Conservation (phyloP, 2,888 invertebrate genomes). For the Diadegma fenestrale region DNA sequence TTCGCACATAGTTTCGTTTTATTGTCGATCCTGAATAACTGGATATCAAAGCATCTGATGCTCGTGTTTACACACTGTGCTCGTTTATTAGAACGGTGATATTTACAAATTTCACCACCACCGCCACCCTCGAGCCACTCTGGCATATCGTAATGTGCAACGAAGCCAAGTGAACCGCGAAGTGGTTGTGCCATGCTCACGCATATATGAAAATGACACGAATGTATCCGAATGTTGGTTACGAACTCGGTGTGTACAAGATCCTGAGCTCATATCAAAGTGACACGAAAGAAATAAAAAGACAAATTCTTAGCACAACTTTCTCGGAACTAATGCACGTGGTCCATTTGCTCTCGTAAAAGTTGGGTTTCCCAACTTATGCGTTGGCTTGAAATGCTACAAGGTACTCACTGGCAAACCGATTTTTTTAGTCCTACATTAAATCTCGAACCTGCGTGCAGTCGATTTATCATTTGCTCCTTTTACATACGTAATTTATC, state of each 20-base stretch:
- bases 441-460: conserved; percentile 30
- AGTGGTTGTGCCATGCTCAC: conserved; percentile 5
- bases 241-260: neutral
- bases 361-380: neutral
- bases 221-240: neutral
- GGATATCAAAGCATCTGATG: neutral
- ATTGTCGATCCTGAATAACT: neutral
- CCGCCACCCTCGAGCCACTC: neutral
- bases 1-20: neutral
- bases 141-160: neutral
- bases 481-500: neutral
- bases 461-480: conserved; percentile 14
- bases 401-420: neutral
- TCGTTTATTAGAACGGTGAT: neutral
- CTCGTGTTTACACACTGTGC: neutral
- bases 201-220: conserved; percentile 15
- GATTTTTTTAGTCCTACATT: neutral
- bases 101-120: neutral
- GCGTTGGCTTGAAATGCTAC: neutral
- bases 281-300: neutral
- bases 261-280: neutral
- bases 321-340: neutral
- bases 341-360: neutral
- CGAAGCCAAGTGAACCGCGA: neutral
- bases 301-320: conserved; percentile 2